A percentile compares a stretch with the other conserved stretches of the same genome.
Evolutionary conservation across 2,888 invertebrate genomes (phyloP).

Genomic region (Polia nebulosa): DNA sequence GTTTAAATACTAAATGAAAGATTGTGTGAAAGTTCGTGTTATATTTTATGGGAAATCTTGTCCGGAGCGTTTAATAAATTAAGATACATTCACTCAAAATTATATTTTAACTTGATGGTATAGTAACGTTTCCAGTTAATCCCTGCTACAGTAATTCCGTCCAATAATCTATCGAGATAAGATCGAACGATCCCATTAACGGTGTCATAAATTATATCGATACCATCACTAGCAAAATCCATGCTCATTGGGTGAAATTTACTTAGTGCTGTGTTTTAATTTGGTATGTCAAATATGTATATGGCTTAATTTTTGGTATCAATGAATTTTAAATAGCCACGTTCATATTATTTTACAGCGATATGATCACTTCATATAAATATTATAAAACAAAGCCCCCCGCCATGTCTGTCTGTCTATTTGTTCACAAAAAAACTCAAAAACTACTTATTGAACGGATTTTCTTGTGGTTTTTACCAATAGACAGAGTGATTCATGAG

Average conservation of each 20-base stretch:
- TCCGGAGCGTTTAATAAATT: too few species aligned
- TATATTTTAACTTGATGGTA: too few species aligned
- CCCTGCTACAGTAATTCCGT: constrained; percentile 25
- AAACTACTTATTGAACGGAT: too few species aligned
- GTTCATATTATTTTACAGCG: neutral
- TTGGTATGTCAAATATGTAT: constrained; percentile 15
- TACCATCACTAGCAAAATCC: constrained; percentile 53
- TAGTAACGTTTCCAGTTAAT: constrained; percentile 12
- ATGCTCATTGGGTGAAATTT: constrained; percentile 33
- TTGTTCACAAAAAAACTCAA: too few species aligned
- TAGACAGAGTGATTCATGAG: too few species aligned
- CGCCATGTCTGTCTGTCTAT: too few species aligned
- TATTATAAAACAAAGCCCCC: too few species aligned
- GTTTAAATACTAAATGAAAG: too few species aligned
- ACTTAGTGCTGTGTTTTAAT: constrained; percentile 36
- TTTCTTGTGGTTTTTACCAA: too few species aligned
- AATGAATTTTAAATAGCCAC: neutral
- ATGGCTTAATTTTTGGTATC: neutral
- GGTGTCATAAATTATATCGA: constrained; percentile 52
- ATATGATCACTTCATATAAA: neutral
- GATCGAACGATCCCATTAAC: constrained; percentile 55
- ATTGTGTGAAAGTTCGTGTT: too few species aligned
- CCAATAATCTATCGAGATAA: constrained; percentile 52
- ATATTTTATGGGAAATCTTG: too few species aligned
- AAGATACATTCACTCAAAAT: too few species aligned